phyloP scores from a whole-genome alignment of 2,888 invertebrate species.

The Atherix ibis region DNA sequence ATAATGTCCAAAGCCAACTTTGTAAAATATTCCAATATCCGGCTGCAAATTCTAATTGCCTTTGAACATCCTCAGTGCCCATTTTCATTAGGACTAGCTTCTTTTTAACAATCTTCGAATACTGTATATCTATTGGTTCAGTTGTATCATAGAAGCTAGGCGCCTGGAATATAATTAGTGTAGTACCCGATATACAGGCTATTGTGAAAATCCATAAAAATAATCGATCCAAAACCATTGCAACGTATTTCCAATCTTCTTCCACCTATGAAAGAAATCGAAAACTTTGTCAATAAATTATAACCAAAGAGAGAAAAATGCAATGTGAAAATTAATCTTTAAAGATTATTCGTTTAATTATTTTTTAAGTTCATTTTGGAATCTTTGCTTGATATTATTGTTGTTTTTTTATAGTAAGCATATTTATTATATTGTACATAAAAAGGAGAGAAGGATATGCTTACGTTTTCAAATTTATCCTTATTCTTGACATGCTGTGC shows the following conservation, averaged over 20 bases:
- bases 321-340: too few species aligned
- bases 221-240: constrained; percentile 86
- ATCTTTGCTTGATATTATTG: too few species aligned
- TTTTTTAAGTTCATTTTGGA: too few species aligned
- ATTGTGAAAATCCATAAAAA: constrained; percentile 92
- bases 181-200: constrained; percentile 82
- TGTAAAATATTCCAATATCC: constrained; percentile 52
- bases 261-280: constrained; percentile 54
- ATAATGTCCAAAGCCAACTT: constrained; percentile 49
- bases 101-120: constrained; percentile 84
- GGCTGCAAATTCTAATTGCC: constrained; percentile 36
- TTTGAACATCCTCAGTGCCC: constrained; percentile 46
- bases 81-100: constrained; percentile 75
- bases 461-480: constrained; percentile 86
- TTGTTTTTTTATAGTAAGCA: too few species aligned
- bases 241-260: constrained; percentile 97
- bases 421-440: too few species aligned
- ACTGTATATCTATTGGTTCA: constrained; percentile 75
- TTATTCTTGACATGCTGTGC: constrained; percentile 91
- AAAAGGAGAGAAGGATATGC: too few species aligned
- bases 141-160: constrained; percentile 84
- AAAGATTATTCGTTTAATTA: too few species aligned
- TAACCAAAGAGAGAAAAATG: too few species aligned
- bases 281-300: too few species aligned
- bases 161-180: constrained; percentile 74